Evolutionary conservation across 2,888 invertebrate genomes (phyloP).

Genomic region (Amphiduros pacificus): DNA sequence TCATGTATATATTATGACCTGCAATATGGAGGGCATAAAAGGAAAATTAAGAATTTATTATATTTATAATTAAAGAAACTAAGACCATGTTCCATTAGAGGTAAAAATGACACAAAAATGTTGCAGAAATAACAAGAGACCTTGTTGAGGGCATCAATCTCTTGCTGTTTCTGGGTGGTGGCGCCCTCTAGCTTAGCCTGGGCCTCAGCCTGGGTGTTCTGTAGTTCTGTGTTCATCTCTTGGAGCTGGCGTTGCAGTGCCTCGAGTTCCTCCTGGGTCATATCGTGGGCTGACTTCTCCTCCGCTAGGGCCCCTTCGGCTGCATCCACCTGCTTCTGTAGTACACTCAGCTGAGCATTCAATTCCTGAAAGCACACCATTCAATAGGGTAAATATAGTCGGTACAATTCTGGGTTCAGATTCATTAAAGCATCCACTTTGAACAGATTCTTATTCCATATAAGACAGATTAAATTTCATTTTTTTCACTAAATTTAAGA

Average conservation of each 20-base stretch:
- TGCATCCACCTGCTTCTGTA: constrained; percentile 35
- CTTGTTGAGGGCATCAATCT: constrained; percentile 31
- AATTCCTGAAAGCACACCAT: constrained; percentile 15
- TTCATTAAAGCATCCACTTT: too few relatives aligned
- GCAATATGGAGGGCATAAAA: too few relatives aligned
- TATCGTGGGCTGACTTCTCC: constrained; percentile 44
- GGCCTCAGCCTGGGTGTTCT: constrained; percentile 35
- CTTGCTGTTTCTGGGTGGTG: constrained; percentile 34
- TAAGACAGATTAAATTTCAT: too few relatives aligned
- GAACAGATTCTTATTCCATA: too few relatives aligned
- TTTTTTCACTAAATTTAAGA: too few relatives aligned
- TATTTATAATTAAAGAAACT: too few relatives aligned
- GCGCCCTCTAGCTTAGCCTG: constrained; percentile 35
- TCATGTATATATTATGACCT: too few relatives aligned
- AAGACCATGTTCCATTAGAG: too few relatives aligned
- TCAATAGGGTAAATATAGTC: neutral
- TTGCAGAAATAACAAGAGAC: too few relatives aligned
- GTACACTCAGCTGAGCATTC: constrained; percentile 19
- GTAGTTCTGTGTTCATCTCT: constrained; percentile 34
- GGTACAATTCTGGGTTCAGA: neutral
- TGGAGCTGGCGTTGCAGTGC: constrained; percentile 41
- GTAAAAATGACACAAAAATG: too few relatives aligned
- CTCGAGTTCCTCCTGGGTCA: constrained; percentile 47
- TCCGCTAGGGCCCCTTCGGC: constrained; percentile 40
- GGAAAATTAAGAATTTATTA: too few relatives aligned